Evolutionary conservation across 1,140 invertebrate genomes (phyloP).

Genomic region (Epicauta chinensis): DNA sequence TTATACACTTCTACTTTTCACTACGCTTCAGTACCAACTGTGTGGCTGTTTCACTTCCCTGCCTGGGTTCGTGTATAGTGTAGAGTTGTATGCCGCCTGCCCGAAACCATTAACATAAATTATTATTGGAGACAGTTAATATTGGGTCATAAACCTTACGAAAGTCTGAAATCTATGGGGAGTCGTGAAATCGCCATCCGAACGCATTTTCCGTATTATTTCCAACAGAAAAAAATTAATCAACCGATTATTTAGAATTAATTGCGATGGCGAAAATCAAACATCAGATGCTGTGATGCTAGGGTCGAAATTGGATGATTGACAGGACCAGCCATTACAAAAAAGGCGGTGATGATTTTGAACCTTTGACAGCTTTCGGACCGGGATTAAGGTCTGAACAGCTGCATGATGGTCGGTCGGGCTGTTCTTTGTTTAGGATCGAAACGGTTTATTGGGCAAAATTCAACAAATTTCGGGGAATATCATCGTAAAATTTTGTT

Average conservation of each 20-base stretch:
- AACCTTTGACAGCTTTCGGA: constrained; percentile 27
- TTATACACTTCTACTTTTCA: constrained; percentile 33
- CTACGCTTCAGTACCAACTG: constrained; percentile 37
- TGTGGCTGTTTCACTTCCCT: constrained; percentile 26
- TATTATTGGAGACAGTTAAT: constrained; percentile 46
- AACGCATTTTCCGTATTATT: constrained; percentile 14
- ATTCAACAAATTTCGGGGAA: too few relatives aligned
- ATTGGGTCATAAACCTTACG: constrained; percentile 43
- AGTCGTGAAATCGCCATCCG: constrained; percentile 11
- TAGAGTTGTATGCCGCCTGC: constrained; percentile 24
- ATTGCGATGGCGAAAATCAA: too few relatives aligned
- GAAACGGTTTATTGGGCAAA: neutral
- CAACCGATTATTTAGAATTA: too few relatives aligned
- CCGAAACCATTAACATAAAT: constrained; percentile 45
- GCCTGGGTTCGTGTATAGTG: neutral
- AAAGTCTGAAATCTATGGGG: constrained; percentile 27
- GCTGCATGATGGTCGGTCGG: constrained; percentile 19
- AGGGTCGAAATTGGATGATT: too few relatives aligned
- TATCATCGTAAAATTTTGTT: too few relatives aligned
- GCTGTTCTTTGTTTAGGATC: neutral
- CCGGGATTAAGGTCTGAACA: constrained; percentile 25
- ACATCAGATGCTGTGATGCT: too few relatives aligned
- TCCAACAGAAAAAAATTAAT: constrained; percentile 2
- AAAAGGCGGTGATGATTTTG: constrained; percentile 31
- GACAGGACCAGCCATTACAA: constrained; percentile 26